Percentiles rank a stretch among this genome's conserved stretches.
phyloP scores from a whole-genome alignment of 2,888 invertebrate genomes.

The Helicoverpa assulta region DNA sequence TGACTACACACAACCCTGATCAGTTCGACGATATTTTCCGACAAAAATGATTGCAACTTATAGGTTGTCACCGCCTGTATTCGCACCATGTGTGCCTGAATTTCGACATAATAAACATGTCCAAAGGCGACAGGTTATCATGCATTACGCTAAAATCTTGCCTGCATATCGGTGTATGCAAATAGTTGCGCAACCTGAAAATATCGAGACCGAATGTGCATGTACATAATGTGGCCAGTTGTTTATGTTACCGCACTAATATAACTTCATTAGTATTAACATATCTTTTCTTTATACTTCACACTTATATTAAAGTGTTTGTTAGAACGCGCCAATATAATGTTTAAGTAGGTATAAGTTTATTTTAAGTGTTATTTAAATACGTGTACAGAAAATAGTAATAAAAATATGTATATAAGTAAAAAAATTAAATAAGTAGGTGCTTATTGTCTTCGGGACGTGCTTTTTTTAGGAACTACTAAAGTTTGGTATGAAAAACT shows the following conservation, averaged over 20 bases:
- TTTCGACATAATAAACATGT: constrained; percentile 52
- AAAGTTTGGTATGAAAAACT: too few species aligned
- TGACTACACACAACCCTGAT: too few species aligned
- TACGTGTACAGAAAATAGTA: too few species aligned
- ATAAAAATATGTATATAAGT: too few species aligned
- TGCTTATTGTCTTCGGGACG: too few species aligned
- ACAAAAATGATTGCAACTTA: not conserved
- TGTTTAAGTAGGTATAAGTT: too few species aligned
- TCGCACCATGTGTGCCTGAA: constrained; percentile 24
- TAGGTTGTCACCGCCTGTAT: not conserved
- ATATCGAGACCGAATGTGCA: constrained; percentile 37
- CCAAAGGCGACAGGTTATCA: constrained; percentile 52
- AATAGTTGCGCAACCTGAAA: constrained; percentile 51
- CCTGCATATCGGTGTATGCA: constrained; percentile 46
- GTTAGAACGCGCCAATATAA: too few species aligned
- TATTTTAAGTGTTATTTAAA: too few species aligned
- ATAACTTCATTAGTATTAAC: constrained; percentile 37
- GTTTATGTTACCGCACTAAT: constrained; percentile 38
- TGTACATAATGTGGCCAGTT: constrained; percentile 22
- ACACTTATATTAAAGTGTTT: too few species aligned
- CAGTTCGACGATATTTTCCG: too few species aligned
- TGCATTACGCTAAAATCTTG: constrained; percentile 49
- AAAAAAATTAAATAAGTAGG: too few species aligned
- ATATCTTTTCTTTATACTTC: constrained; percentile 6
- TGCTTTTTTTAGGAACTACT: too few species aligned